These are phyloP conservation scores for Maconellicoccus hirsutus DNA, from an alignment of 1,140 invertebrate genomes.

Conservation along the genomic window DNA sequence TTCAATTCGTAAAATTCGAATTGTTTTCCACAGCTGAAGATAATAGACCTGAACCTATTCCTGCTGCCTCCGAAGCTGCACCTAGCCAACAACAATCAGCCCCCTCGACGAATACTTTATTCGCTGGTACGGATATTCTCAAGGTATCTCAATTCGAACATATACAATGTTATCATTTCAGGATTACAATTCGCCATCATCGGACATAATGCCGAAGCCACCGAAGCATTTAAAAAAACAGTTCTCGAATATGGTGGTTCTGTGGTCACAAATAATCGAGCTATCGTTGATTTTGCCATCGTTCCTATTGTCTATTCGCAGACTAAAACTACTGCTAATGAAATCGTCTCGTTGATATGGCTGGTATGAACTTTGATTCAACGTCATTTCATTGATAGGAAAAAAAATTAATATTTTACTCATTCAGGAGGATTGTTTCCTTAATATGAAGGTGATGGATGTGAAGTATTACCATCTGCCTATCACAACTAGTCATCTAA, in stretches of 20 bases:
- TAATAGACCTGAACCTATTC: background rate
- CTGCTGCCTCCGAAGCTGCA: background rate
- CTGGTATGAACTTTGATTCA: conserved; percentile 35
- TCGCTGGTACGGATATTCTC: background rate
- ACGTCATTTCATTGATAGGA: background rate
- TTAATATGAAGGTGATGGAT: conserved; percentile 36
- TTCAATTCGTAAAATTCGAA: background rate
- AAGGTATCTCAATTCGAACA: background rate
- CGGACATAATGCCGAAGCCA: conserved; percentile 25
- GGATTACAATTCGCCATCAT: conserved; percentile 36
- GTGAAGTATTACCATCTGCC: conserved; percentile 52
- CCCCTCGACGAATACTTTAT: background rate
- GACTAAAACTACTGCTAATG: conserved; percentile 36
- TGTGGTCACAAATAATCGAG: conserved; percentile 36
- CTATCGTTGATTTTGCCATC: conserved; percentile 45
- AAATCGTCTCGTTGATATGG: conserved; percentile 46
- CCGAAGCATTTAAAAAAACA: conserved; percentile 33
- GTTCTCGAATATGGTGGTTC: conserved; percentile 39
- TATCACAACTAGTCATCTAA: conserved; percentile 37
- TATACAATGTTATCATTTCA: conserved; percentile 32
- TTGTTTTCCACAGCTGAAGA: background rate
- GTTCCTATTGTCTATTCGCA: conserved; percentile 37
- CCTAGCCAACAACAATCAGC: background rate
- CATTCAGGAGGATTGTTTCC: conserved; percentile 42
- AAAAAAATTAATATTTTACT: conserved; percentile 22